Evolutionary conservation across 1,140 invertebrate species (phyloP), one percentile per base, ranked within the genome.

Genomic region (Ceratosolen solmsi): DNA sequence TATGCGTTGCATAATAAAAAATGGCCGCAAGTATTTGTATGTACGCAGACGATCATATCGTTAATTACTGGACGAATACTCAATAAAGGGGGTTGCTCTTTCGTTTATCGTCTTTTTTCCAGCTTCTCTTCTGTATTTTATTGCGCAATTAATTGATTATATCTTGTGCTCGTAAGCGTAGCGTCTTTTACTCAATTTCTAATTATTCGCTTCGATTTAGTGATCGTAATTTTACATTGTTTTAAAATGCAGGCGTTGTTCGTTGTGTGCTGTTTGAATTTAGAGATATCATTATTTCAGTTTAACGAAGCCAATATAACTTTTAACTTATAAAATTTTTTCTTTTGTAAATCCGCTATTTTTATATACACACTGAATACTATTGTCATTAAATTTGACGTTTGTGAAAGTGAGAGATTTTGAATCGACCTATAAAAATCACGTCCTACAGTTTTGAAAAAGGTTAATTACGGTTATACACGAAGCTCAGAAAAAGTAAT

Each of bases 1-100:
- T 65, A 36, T 41, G 63, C 11, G 7, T 58, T 79, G 77, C 77
- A 79, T 79, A 46, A 79, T 79, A 71, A 41, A 79, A 72, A 51
- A 79, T 78, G 76, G 25, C 77, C 17, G 17, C 22, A 13, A 54
- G 20, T 25, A 3, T 5, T 9, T n/a, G n/a, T 7, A 54, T 17
- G 65, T 41, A 70, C 36, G 36, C 65, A 15, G 20, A 38, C 63
- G 33, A 20, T 33, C 63, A 20, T 9, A 38, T n/a, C n/a, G 63
- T 68, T 76, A 76, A 76, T 76, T 76, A 38, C 54, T 56, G 54
- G 51, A 74, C 51, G 49, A 33, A 3, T 49, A 27, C 7, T 36
- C n/a, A n/a, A 60, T 76, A 60, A 76, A 76, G 41, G 75, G 60
- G 60, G 51, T 63, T 27, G 41, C 65, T 54, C 36, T 41, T 54